Percentiles rank a stretch among this genome's conserved stretches.
Evolutionary conservation across 2,797 vertebrate genomes (phyloP).

Genomic region (Clamator glandarius): DNA sequence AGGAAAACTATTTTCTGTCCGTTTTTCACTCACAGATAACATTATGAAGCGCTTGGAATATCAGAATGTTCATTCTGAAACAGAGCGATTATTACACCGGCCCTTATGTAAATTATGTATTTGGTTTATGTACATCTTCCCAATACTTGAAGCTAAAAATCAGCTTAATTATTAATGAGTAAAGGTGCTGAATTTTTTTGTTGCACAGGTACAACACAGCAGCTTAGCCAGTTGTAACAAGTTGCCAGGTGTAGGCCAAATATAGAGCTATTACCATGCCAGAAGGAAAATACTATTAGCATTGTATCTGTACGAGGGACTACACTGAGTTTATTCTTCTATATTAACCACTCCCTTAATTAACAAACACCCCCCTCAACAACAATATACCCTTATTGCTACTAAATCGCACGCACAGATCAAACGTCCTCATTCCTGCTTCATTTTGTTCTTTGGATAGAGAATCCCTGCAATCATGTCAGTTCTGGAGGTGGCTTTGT

Average conservation of each 20-base stretch:
- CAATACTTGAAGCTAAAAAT: not conserved
- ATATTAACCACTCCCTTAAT: not conserved
- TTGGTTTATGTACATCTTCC: not conserved
- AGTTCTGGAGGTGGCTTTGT: conserved; percentile 58
- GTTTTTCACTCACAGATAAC: conserved; percentile 32
- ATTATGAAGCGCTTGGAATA: conserved; percentile 42
- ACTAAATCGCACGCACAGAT: not conserved
- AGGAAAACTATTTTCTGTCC: not conserved
- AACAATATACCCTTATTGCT: not conserved
- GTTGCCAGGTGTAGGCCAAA: not conserved
- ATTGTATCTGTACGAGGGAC: not conserved
- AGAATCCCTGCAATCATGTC: conserved; percentile 1
- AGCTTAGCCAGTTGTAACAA: not conserved
- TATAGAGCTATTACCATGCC: not conserved
- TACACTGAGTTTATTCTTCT: not conserved
- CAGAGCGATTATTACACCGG: not conserved
- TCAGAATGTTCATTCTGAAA: conserved; percentile 29
- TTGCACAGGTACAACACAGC: not conserved
- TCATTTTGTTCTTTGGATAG: not conserved
- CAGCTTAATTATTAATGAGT: conserved; percentile 4
- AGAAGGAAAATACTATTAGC: not conserved
- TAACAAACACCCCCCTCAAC: not conserved
- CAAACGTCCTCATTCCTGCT: not conserved
- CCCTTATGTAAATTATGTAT: not conserved
- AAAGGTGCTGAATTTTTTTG: not conserved